A percentile compares a stretch with the other conserved stretches of the same genome.
Evolutionary conservation across 30 jellyfish, hydroid and myxozoan genomes (phyloP).

Genomic region (Turritopsis rubra): DNA sequence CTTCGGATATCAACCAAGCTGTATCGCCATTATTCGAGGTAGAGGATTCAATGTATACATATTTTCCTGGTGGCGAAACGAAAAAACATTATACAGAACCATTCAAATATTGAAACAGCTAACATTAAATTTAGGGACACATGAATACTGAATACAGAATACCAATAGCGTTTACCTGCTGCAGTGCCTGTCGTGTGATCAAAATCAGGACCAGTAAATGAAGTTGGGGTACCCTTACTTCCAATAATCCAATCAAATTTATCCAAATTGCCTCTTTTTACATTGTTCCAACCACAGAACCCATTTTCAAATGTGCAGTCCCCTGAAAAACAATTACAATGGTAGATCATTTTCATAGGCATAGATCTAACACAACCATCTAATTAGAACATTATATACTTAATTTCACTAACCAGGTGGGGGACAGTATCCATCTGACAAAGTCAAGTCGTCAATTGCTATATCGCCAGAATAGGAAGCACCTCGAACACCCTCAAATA

Average conservation of each 20-base stretch:
- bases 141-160: neutral
- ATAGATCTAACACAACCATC: neutral
- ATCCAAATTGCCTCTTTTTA: constrained; percentile 51
- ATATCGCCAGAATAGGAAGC: constrained; percentile 72
- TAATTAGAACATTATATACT: neutral
- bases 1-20: constrained; percentile 91
- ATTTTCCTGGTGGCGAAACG: constrained; percentile 39
- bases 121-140: neutral
- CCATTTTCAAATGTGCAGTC: constrained; percentile 91
- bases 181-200: constrained; percentile 90
- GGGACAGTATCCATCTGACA: constrained; percentile 82
- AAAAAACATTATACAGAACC: neutral
- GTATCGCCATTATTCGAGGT: constrained; percentile 58
- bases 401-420: constrained; percentile 68
- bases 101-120: neutral
- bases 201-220: constrained; percentile 73
- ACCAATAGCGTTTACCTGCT: constrained; percentile 38
- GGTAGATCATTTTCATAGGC: neutral
- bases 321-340: constrained; percentile 32
- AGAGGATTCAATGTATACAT: constrained; percentile 82
- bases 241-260: constrained; percentile 93
- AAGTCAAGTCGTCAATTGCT: constrained; percentile 73
- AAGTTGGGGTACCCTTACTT: constrained; percentile 68
- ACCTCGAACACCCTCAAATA: constrained; percentile 85
- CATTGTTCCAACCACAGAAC: constrained; percentile 77